Evolutionary conservation across 2,113 vertebrate genomes (phyloP), one percentile per base, ranked within the genome.

Genomic region (Asarcornis scutulata): DNA sequence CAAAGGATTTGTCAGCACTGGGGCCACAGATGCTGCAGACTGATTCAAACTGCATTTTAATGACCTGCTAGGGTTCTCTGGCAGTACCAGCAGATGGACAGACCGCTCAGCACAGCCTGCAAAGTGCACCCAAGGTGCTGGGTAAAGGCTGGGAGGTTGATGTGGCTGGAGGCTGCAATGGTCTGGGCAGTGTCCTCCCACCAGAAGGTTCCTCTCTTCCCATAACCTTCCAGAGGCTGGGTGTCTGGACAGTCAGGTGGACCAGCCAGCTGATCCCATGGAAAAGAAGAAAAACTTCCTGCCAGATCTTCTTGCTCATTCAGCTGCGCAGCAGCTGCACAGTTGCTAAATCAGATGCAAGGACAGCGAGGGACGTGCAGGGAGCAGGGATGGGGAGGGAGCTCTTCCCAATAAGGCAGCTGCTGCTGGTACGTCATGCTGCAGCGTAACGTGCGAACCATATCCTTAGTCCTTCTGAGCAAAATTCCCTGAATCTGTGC

Each of bases 291-390:
- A 46, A 59, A 21, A 38, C 22, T 84, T 83, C 60, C 88, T 81
- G 64, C 29, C 80, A 0, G 2, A 29, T 5, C 42, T 55, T 31
- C 73, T 80, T 74, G 67, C 60, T 97, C 32, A 8, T 34, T 42
- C 68, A 55, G n/a, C 83, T 79, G 40, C 1, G 0, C 38, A 62
- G 76, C 88, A 93, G 83, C 46, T 75, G 80, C 72, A 74, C 68
- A 83, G 56, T 78, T 92, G 88, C 86, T 91, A n/a, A 81, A 91
- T 82, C 52, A 75, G 80, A 88, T 91, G 66, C 67, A 32, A 81
- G 59, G 67, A 58, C 69, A 82, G 60, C 0, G 8, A 75, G 53
- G 75, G 95, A 76, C 6, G 1, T 68, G 75, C 79, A 74, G 72
- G 44, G 80, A 69, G 18, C 0, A 0, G 66, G 8, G 31, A 86